A percentile compares a stretch with the other conserved stretches of the same genome.
These are phyloP conservation scores for Dorcus parallelipipedus DNA, from an alignment of 2,888 invertebrate species.

Conservation along the genomic window DNA sequence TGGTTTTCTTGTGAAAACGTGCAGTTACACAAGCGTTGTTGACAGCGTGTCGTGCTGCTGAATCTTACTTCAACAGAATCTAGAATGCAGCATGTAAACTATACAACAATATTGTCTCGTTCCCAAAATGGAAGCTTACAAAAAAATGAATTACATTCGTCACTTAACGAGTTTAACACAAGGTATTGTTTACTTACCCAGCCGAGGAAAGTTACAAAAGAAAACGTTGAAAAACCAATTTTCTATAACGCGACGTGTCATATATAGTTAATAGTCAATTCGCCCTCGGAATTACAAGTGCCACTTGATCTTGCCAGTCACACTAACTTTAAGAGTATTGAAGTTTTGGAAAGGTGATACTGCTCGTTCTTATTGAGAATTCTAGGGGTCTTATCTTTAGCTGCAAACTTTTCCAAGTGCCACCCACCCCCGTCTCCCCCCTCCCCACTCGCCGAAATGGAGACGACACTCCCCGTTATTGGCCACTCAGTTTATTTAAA, in stretches of 20 bases:
- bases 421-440: not conserved
- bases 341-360: constrained; percentile 16
- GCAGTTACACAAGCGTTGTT: too few species aligned
- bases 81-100: too few species aligned
- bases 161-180: too few species aligned
- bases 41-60: too few species aligned
- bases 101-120: too few species aligned
- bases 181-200: too few species aligned
- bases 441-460: not conserved
- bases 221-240: constrained; percentile 3
- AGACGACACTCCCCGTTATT: not conserved
- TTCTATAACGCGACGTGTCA: constrained; percentile 8
- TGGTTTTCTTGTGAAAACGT: too few species aligned
- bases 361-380: constrained; percentile 7
- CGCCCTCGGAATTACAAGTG: constrained; percentile 9
- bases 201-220: not conserved
- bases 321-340: constrained; percentile 14
- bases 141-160: too few species aligned
- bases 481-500: too few species aligned
- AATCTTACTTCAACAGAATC: too few species aligned
- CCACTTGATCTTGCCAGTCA: constrained; percentile 17
- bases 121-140: too few species aligned
- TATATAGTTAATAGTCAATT: constrained; percentile 12
- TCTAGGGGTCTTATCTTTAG: constrained; percentile 6
- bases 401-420: constrained; percentile 8